Evolutionary conservation across 1,140 invertebrate species (phyloP), one percentile per base, ranked within the genome.

Genomic region (Helicoverpa zea): DNA sequence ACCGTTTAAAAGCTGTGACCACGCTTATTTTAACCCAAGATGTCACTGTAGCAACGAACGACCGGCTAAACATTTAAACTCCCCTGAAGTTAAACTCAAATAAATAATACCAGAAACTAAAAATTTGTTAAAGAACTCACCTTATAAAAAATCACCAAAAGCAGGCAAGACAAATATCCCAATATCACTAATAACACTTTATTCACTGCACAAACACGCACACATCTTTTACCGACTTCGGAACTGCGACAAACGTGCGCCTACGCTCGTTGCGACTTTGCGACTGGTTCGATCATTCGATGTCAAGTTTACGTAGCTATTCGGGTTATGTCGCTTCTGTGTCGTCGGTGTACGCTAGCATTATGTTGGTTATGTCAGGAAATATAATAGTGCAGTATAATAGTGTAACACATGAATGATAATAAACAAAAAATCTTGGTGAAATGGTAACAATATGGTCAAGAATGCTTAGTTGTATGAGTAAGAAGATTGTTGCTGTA

Each of bases 241-340:
- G 30, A 30, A 11, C 63, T 72, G 47, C 75, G 61, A 66, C 47
- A 51, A 23, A 51, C 75, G 75, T 77, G 75, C 75, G 75, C 61
- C 13, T 61, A 51, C 75, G 75, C 75, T 16, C 49, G 13, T 51
- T 66, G 4, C 61, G 30, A 49, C 23, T 51, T 35, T 13, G 61
- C 75, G 47, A 77, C 75, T 77, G 61, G 61, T 63, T 66, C 13
- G 75, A 77, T 77, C 61, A 49, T 63, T 66, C 13, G 75, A 77
- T 77, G 75, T 77, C 75, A 77, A 77, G 75, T 77, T 77, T 75
- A 75, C 75, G 59, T 30, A 49, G 59, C 35, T 77, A 77, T 77
- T 77, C 75, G 59, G 75, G 35, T 61, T 49, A 56, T 49, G 54
- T 75, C 73, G 73, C 49, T 54, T 51, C 68, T 30, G 14, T 72